Conservation (phyloP, 2,888 invertebrate genomes). For the Branchellion lobata region DNA sequence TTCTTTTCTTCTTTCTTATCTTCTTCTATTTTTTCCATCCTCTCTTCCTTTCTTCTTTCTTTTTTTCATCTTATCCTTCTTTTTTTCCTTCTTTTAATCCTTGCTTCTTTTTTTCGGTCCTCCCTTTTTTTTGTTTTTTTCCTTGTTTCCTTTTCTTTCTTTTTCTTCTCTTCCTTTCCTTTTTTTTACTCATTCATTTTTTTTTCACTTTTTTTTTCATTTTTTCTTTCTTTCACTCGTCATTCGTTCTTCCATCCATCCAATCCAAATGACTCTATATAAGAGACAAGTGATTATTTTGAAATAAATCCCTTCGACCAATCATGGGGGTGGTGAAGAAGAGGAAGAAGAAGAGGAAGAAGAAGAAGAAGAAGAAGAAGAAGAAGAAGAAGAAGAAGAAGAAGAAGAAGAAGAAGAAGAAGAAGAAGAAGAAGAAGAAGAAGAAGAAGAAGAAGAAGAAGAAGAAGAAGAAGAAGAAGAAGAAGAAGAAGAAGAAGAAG, state of each 20-base stretch:
- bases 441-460: slow-evolving; percentile 7
- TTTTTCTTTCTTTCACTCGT: neutral
- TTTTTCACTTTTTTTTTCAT: neutral
- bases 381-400: neutral
- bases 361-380: neutral
- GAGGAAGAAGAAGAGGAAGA: neutral
- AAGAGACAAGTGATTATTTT: no score
- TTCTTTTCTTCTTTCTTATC: no score
- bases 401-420: slow-evolving; percentile 12
- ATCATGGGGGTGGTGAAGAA: slow-evolving; percentile 7
- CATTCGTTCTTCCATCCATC: neutral
- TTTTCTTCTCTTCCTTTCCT: no score
- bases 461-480: slow-evolving; percentile 34
- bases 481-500: slow-evolving; percentile 29
- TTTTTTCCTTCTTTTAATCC: no score
- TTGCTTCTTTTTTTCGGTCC: no score
- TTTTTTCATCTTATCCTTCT: no score
- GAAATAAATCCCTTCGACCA: no score
- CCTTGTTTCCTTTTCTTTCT: no score
- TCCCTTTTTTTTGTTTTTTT: no score
- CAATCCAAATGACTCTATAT: neutral
- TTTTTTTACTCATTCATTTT: no score
- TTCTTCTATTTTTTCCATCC: no score
- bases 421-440: slow-evolving; percentile 18
- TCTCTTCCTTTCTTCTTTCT: no score